These are phyloP conservation scores for Caenorhabditis angaria DNA, from an alignment of 2,888 invertebrate species.

Conservation along the genomic window DNA sequence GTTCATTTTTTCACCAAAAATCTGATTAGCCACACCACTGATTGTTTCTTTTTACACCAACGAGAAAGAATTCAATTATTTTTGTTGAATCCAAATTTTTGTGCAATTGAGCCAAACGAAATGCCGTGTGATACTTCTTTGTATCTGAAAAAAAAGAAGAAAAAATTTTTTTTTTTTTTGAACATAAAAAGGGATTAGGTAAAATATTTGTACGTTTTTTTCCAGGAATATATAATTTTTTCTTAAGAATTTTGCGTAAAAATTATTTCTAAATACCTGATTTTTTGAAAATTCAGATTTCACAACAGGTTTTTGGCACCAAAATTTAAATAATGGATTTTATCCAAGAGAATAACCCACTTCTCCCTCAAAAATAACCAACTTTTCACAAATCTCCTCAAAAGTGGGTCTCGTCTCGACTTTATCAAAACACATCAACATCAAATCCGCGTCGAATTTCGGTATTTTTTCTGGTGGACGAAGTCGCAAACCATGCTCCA, in stretches of 20 bases:
- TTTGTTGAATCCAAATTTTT: not conserved
- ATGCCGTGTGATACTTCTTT: conserved; percentile 23
- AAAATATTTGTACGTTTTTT: too few species aligned
- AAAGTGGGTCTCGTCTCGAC: conserved; percentile 20
- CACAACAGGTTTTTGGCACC: too few species aligned
- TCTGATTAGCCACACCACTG: not conserved
- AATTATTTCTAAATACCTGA: too few species aligned
- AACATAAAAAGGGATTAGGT: not conserved
- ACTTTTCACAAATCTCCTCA: conserved; percentile 26
- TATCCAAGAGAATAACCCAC: too few species aligned
- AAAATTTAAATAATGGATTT: too few species aligned
- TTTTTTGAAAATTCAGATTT: too few species aligned
- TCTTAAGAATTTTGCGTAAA: too few species aligned
- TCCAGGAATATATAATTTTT: too few species aligned
- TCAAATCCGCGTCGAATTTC: conserved; percentile 22
- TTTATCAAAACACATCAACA: conserved; percentile 42
- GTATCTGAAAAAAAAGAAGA: conserved; percentile 17
- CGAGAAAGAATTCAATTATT: not conserved
- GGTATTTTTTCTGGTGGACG: conserved; percentile 32
- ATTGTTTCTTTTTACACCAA: too few species aligned
- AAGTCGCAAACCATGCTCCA: conserved; percentile 28
- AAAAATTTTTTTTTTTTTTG: not conserved
- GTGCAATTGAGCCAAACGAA: not conserved
- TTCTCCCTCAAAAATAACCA: not conserved
- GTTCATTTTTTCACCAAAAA: not conserved